Base-by-base conservation (phyloP, 1,140 invertebrate genomes). In the Saccostrea cuccullata region DNA sequence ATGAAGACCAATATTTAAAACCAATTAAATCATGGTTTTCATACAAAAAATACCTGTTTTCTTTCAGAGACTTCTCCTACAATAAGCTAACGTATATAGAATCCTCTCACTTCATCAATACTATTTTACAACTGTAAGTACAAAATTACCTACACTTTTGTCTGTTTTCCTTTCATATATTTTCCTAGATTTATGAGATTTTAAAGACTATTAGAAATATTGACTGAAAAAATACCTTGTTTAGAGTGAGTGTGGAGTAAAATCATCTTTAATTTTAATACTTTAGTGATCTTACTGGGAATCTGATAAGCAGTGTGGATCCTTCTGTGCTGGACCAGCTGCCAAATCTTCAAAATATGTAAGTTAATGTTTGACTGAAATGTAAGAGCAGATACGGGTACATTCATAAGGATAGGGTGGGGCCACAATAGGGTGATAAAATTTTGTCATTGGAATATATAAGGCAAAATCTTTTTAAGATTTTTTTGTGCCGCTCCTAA, bases 11-110 rank as follows among this genome's bases (percentile, higher is more conserved):
- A 36, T 23, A 82, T 36, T 36, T 1, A 5, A 36, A 82, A 82
- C 26, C 47, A 47, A 47, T 47, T 9, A 30, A 8, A 55, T n/a
- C 36, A 55, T 55, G 6, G 20, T 55, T 84, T 77, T 82, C 26
- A 36, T 47, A 36, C 30, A 9, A 47, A 47, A 47, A 47, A 11
- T 82, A 30, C 40, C 30, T 82, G 26, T 26, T 84, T 84, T 84
- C 23, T 84, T 84, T 84, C 82, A 84, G 82, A n/a, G 55, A 55
- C 23, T 23, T 84, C 9, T 56, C 40, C 47, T 55, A 56, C 55
- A 84, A 84, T 55, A n/a, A 84, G 20, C 82, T 84, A n/a, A 84
- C 82, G 8, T 56, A 20, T 55, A 23, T 84, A 8, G 15, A 17
- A n/a, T 17, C 82, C 12, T 30, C 82, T 8, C 9, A 55, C 17